Conservation (phyloP, 1,140 invertebrate species). For the Drosophila kepulauana region DNA sequence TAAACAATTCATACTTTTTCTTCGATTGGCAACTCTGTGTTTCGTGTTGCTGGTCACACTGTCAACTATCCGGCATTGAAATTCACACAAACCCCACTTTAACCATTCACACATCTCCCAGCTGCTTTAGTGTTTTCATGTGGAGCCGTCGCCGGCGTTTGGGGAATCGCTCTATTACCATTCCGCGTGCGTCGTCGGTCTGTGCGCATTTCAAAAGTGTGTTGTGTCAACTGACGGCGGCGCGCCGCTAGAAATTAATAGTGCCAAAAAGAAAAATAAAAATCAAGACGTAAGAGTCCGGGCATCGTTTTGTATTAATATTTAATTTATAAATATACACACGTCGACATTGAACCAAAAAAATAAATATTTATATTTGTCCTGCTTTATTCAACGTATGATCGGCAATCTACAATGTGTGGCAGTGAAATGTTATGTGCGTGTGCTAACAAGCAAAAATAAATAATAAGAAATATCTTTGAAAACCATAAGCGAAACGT, state of each 20-base stretch:
- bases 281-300: conserved; percentile 26
- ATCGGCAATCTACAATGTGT: neutral
- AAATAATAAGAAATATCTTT: conserved; percentile 40
- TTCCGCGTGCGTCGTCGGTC: conserved; percentile 49
- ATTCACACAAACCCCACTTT: conserved; percentile 16
- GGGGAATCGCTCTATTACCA: conserved; percentile 33
- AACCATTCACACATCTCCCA: conserved; percentile 31
- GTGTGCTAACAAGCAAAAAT: conserved; percentile 37
- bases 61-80: conserved; percentile 4
- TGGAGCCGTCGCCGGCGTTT: conserved; percentile 21
- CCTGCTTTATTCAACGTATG: neutral
- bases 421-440: conserved; percentile 30
- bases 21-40: neutral
- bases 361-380: conserved; percentile 2
- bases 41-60: conserved; percentile 25
- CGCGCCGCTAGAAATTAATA: conserved; percentile 30
- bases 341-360: conserved; percentile 47
- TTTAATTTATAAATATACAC: conserved; percentile 47
- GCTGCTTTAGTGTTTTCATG: conserved; percentile 33
- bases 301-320: conserved; percentile 31
- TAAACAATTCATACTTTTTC: too few relatives aligned
- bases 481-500: conserved; percentile 54
- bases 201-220: conserved; percentile 44
- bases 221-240: conserved; percentile 30
- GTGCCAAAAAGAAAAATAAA: conserved; percentile 43